Conservation (phyloP, 2,113 vertebrate genomes). For the Tragulus kanchil region DNA sequence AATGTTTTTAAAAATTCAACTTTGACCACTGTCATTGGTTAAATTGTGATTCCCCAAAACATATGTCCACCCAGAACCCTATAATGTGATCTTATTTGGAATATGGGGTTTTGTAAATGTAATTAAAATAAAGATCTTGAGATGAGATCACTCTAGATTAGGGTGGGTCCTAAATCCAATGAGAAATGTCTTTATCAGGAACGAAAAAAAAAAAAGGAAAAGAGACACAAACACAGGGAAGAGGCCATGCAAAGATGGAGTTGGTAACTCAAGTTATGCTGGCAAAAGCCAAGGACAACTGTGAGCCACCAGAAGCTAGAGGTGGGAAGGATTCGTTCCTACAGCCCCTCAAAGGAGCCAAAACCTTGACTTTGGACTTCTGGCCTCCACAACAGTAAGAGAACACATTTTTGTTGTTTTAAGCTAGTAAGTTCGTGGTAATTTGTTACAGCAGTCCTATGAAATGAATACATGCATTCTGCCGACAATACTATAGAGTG, state of each 20-base stretch:
- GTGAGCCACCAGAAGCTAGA: background rate
- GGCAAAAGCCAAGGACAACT: background rate
- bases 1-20: background rate
- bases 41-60: background rate
- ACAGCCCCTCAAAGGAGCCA: background rate
- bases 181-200: background rate
- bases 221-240: background rate
- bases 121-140: background rate
- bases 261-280: background rate
- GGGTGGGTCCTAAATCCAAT: background rate
- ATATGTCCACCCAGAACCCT: background rate
- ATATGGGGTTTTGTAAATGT: background rate
- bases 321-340: background rate
- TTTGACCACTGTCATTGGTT: background rate
- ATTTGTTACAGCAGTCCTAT: background rate
- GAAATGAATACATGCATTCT: background rate
- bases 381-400: background rate
- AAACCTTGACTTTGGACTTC: background rate
- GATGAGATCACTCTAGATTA: background rate
- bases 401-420: background rate
- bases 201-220: background rate
- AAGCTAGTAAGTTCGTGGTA: background rate
- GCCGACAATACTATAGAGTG: background rate
- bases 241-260: background rate
- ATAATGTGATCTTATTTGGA: background rate